A percentile compares a stretch with the other conserved stretches of the same genome.
These are phyloP conservation scores for Muntiacus reevesi DNA, from an alignment of 2,113 vertebrate genomes.

Conservation along the genomic window DNA sequence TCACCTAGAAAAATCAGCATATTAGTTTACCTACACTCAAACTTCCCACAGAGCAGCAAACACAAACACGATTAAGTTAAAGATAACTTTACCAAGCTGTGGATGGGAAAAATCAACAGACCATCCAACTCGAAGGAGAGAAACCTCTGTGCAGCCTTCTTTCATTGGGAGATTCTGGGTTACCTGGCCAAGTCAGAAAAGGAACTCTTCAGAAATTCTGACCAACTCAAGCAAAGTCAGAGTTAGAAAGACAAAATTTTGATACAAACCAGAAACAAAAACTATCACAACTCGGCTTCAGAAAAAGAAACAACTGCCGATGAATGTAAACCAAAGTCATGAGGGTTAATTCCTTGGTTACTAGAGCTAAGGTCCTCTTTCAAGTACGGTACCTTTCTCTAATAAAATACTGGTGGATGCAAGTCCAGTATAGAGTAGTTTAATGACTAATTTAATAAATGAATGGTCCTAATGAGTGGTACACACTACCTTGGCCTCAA, in stretches of 20 bases:
- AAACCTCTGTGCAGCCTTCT: conserved; percentile 73
- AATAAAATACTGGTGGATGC: neutral
- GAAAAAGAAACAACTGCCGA: neutral
- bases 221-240: neutral
- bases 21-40: neutral
- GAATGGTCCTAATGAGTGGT: neutral
- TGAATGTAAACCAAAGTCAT: neutral
- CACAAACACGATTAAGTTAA: neutral
- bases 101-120: conserved; percentile 82
- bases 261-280: neutral
- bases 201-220: neutral
- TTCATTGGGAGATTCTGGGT: conserved; percentile 81
- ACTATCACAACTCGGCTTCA: neutral
- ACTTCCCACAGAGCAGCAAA: neutral
- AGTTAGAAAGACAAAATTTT: neutral
- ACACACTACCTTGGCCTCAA: conserved; percentile 85
- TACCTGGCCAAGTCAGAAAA: conserved; percentile 73
- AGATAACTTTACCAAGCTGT: conserved; percentile 85
- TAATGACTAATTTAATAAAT: neutral
- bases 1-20: conserved; percentile 81
- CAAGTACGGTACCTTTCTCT: neutral
- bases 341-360: neutral
- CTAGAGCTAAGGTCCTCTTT: neutral
- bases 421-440: neutral
- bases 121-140: conserved; percentile 89